A percentile compares a stretch with the other conserved stretches of the same genome.
These are phyloP conservation scores for Protophormia terraenovae DNA, from an alignment of 2,888 invertebrate species.

Conservation along the genomic window DNA sequence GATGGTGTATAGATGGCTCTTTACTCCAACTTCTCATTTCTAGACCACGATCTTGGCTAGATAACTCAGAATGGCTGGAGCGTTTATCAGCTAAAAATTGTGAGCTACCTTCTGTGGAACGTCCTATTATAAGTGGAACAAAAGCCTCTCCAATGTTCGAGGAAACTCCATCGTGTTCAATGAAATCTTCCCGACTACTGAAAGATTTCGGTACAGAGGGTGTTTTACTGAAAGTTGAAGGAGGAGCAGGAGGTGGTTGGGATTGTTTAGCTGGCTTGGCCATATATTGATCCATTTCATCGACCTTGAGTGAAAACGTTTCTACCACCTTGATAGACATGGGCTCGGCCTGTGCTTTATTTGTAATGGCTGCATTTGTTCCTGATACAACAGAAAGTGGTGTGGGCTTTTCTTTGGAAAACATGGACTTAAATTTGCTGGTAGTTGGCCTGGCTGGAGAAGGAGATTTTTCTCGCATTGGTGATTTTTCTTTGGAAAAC, in stretches of 20 bases:
- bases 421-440: conserved; percentile 72
- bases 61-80: conserved; percentile 22
- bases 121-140: conserved; percentile 74
- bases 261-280: conserved; percentile 71
- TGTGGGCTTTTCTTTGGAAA: conserved; percentile 73
- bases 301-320: conserved; percentile 80
- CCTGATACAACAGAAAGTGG: conserved; percentile 72
- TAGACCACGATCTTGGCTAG: conserved; percentile 55
- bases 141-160: conserved; percentile 75
- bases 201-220: conserved; percentile 68
- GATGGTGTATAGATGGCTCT: conserved; percentile 60
- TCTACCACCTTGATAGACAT: conserved; percentile 77
- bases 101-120: conserved; percentile 49
- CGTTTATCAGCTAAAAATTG: conserved; percentile 50
- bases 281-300: conserved; percentile 80
- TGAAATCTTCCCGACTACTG: conserved; percentile 76
- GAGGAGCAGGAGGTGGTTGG: conserved; percentile 8
- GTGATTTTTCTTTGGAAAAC: conserved; percentile 56
- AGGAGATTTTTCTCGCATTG: conserved; percentile 69
- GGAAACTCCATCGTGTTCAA: conserved; percentile 68
- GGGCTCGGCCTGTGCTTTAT: conserved; percentile 74
- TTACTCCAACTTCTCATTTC: conserved; percentile 48
- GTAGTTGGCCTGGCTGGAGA: conserved; percentile 68
- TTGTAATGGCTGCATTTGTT: conserved; percentile 70
- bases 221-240: conserved; percentile 38